Evolutionary conservation across 35 echinoderm and acorn worm genomes (phyloP), one percentile per base, ranked within the genome.

Genomic region (Heliocidaris tuberculata): DNA sequence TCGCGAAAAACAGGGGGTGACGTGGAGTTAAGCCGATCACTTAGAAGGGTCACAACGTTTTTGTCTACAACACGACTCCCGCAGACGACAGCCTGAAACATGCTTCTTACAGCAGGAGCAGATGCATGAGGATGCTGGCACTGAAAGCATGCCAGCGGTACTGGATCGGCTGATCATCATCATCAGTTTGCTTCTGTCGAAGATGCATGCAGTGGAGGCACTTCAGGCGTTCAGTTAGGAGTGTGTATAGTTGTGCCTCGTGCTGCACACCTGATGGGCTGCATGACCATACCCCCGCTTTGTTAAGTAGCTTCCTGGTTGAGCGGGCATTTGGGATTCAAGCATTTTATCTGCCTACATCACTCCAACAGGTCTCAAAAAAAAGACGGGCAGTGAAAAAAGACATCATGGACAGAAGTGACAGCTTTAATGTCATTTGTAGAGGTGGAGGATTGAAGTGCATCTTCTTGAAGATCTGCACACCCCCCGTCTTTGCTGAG

Each of bases 281-380:
- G 70, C 60, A 15, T 19, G 27, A 47, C 86, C 95, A 94, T 96
- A 94, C 49, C 95, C 93, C 60, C 48, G 49, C 54, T 9, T 50
- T 4, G 78, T 96, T 31, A 96, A 47, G 65, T 47, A 96, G 30
- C 16, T 94, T 54, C 47, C 93, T 2, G 95, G 93, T 94, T 88
- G 96, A 16, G 96, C 96, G 94, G 96, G 30, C 96, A 96, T 60
- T 48, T 86, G 4, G 88, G 10, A 60, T 96, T 96, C 32, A 94
- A 88, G 89, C 96, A 96, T 56, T 93, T 92, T 0, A 95, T 94
- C 88, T 9, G 85, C 30, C 27, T 93, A 59, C 89, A 96, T 2
- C 9, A 96, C 96, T 31, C 96, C 96, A 29, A 96, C 95, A 24
- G 96, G 96, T 56, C 94, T 94, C 96, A 94, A 96, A 50, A 96